Evolutionary conservation across 1,140 invertebrate genomes (phyloP).

Genomic region (Zaprionus inermis): DNA sequence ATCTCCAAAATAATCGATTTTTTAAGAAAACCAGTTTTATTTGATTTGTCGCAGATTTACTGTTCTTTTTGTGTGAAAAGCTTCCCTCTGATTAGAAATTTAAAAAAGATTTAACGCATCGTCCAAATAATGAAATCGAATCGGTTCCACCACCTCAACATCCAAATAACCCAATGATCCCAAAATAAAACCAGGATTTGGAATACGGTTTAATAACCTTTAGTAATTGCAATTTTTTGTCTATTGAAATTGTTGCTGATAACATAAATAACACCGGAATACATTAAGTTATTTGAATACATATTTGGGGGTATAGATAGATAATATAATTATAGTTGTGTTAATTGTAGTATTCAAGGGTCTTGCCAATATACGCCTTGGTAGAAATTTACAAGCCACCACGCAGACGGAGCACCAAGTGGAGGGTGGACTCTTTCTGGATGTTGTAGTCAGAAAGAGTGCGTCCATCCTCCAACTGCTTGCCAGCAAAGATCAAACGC

Average conservation of each 20-base stretch:
- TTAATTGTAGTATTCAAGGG: background rate
- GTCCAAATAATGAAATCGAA: too few relatives aligned
- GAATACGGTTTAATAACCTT: background rate
- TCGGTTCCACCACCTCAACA: too few relatives aligned
- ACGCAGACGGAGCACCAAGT: conserved; percentile 92
- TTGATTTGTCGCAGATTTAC: too few relatives aligned
- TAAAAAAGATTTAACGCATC: too few relatives aligned
- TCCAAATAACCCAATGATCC: background rate
- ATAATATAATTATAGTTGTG: background rate
- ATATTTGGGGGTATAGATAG: background rate
- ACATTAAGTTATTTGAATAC: background rate
- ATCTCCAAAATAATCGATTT: too few relatives aligned
- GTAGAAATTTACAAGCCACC: conserved; percentile 91
- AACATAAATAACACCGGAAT: conserved; percentile 4
- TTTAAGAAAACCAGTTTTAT: too few relatives aligned
- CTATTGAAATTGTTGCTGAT: background rate
- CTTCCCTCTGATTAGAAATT: too few relatives aligned
- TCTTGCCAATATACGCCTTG: too few relatives aligned
- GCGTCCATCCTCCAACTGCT: conserved; percentile 89
- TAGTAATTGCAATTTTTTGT: background rate
- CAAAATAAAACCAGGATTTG: background rate
- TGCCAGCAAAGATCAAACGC: conserved; percentile 87
- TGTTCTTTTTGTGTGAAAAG: too few relatives aligned
- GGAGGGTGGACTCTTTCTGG: conserved; percentile 95
- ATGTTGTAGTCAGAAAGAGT: conserved; percentile 93